Conservation (phyloP, 2,797 vertebrate species). For the Clamator glandarius region DNA sequence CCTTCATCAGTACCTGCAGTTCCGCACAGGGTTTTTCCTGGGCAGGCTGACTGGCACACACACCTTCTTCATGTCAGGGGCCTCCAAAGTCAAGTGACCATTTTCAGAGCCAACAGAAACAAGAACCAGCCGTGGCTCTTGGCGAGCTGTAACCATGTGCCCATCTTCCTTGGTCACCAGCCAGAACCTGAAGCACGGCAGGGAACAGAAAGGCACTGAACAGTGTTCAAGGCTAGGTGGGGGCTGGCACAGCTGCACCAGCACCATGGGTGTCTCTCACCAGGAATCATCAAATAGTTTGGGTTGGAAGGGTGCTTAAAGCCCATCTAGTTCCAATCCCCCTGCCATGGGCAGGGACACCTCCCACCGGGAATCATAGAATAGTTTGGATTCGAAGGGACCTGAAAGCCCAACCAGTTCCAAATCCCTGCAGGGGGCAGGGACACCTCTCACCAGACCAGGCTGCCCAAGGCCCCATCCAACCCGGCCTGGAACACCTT, state of each 20-base stretch:
- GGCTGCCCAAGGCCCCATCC: too few species aligned
- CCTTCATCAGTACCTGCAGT: conserved; percentile 84
- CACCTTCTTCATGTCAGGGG: conserved; percentile 84
- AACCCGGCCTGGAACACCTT: too few species aligned
- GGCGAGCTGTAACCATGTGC: conserved; percentile 89
- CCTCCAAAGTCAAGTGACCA: conserved; percentile 77
- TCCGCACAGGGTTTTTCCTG: conserved; percentile 64
- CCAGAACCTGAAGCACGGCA: conserved; percentile 86
- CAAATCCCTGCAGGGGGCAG: too few species aligned
- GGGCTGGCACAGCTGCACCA: neutral
- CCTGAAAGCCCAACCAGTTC: too few species aligned
- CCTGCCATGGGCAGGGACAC: too few species aligned
- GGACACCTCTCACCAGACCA: too few species aligned
- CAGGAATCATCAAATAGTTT: too few species aligned
- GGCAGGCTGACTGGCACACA: conserved; percentile 77
- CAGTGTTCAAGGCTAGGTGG: neutral
- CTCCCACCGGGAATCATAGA: too few species aligned
- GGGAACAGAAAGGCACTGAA: neutral
- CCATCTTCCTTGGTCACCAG: conserved; percentile 88
- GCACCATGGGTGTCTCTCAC: too few species aligned
- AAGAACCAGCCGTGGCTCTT: conserved; percentile 90
- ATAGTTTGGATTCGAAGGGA: too few species aligned
- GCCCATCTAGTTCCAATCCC: too few species aligned
- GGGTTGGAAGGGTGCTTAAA: too few species aligned
- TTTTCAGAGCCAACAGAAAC: conserved; percentile 77